A percentile compares a stretch with the other conserved stretches of the same genome.
These are phyloP conservation scores for Eurystomus gularis DNA, from an alignment of 2,113 vertebrate genomes.

Conservation along the genomic window DNA sequence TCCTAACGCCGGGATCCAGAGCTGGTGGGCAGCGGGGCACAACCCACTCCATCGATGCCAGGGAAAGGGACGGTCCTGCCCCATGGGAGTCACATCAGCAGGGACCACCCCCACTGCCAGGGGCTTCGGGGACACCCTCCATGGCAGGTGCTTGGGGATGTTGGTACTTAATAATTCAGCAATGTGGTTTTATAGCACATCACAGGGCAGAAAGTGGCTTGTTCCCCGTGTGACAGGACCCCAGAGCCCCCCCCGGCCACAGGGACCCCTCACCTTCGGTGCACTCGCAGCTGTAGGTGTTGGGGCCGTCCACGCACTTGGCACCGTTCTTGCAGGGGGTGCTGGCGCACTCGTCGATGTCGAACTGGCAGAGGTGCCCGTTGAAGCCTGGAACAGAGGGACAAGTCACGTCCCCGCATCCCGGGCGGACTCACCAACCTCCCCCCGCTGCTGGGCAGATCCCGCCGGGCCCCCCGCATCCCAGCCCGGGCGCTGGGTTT, in stretches of 20 bases:
- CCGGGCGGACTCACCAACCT: not conserved
- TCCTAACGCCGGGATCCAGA: not conserved
- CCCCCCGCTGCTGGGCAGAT: not conserved
- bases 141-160: not conserved
- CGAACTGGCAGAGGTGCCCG: slow-evolving; percentile 87
- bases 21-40: not conserved
- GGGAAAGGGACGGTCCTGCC: not conserved
- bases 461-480: slow-evolving; percentile 56
- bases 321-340: slow-evolving; percentile 94
- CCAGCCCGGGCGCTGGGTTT: slow-evolving; percentile 68
- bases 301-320: slow-evolving; percentile 90
- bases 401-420: not conserved
- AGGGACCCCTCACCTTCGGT: slow-evolving; percentile 82
- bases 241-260: accelerated
- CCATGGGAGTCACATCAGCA: not conserved
- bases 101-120: accelerated
- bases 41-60: accelerated
- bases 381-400: slow-evolving; percentile 80
- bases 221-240: not conserved
- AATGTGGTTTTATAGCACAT: not conserved
- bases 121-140: accelerated
- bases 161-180: too few species aligned
- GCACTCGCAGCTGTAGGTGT: slow-evolving; percentile 92
- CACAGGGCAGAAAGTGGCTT: not conserved
- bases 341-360: slow-evolving; percentile 94